phyloP scores from a whole-genome alignment of 2,797 vertebrate species.

The Gouania willdenowi region DNA sequence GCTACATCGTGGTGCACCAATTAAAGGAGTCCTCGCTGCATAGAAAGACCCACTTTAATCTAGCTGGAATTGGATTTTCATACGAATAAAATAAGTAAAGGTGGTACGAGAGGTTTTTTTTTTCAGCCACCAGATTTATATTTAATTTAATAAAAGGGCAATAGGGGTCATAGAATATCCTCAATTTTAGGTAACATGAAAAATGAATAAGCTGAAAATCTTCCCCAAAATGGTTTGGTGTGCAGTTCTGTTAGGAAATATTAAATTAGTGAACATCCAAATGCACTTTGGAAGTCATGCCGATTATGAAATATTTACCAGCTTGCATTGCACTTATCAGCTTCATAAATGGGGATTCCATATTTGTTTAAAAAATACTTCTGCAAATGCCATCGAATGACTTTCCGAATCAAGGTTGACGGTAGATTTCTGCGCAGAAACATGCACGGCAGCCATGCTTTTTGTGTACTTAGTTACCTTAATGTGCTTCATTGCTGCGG shows the following conservation, averaged over 20 bases:
- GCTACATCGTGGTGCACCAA: too few species aligned
- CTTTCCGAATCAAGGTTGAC: conserved; percentile 1
- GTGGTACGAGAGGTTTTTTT: conserved; percentile 38
- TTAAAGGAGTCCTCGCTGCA: conserved; percentile 6
- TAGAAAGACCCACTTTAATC: conserved; percentile 14
- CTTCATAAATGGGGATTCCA: conserved; percentile 1
- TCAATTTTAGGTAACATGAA: conserved; percentile 30
- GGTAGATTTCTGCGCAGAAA: neutral
- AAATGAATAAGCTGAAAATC: conserved; percentile 40
- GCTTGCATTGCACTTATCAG: conserved; percentile 7
- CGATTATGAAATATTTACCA: conserved; percentile 32
- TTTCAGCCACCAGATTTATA: conserved; percentile 43
- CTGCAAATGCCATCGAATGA: neutral
- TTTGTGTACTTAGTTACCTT: neutral
- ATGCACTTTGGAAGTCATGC: conserved; percentile 19
- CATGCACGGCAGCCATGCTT: neutral
- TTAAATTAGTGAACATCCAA: conserved; percentile 21
- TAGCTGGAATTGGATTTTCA: conserved; percentile 1
- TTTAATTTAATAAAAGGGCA: conserved; percentile 50
- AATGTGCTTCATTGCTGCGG: neutral
- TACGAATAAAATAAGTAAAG: neutral
- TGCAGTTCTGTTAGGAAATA: conserved; percentile 11
- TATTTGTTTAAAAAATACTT: conserved; percentile 11
- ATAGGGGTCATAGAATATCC: conserved; percentile 30
- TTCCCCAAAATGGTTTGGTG: conserved; percentile 21